Conservation (phyloP, 2,113 vertebrate genomes). For the Phylloscopus trochilus region DNA sequence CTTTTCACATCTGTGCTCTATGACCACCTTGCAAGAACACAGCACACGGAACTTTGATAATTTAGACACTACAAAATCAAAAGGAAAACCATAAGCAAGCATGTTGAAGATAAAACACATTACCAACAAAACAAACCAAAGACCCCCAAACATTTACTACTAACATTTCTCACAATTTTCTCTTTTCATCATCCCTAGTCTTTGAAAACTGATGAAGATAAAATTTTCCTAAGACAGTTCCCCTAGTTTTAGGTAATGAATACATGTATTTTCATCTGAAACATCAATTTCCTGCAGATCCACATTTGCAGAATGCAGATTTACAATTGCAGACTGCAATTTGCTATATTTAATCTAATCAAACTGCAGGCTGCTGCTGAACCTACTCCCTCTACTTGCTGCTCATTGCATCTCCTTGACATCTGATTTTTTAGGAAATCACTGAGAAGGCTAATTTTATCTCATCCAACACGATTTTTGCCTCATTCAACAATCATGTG, state of each 20-base stretch:
- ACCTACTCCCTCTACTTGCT: neutral
- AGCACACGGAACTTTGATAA: neutral
- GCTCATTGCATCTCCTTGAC: neutral
- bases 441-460: neutral
- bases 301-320: neutral
- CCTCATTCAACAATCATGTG: neutral
- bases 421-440: neutral
- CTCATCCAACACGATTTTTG: neutral
- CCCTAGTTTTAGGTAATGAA: neutral
- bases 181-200: neutral
- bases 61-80: neutral
- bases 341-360: neutral
- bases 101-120: neutral
- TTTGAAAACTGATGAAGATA: neutral
- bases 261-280: neutral
- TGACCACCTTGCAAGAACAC: neutral
- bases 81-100: neutral
- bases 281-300: neutral
- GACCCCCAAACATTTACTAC: neutral
- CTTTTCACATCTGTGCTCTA: neutral
- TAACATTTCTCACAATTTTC: neutral
- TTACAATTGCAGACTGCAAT: neutral
- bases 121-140: neutral
- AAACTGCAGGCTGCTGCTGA: neutral
- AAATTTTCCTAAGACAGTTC: neutral